Evolutionary conservation across 2,888 invertebrate species (phyloP).

Genomic region (Phengaris alcon): DNA sequence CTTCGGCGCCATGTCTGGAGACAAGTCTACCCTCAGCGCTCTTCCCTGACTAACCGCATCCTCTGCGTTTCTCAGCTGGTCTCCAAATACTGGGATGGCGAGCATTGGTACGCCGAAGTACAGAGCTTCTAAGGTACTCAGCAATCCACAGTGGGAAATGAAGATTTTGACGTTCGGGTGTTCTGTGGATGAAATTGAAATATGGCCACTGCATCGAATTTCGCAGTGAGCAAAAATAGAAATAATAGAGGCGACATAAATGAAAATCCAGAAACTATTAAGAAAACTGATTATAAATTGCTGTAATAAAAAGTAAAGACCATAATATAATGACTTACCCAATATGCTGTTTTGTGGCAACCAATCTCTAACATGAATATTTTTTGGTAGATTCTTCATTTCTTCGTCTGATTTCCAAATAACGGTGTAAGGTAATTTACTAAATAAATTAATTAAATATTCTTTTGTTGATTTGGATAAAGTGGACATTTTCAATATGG

Average conservation of each 20-base stretch:
- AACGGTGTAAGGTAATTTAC: slow-evolving; percentile 55
- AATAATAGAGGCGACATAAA: no score
- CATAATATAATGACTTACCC: slow-evolving; percentile 47
- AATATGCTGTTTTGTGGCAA: slow-evolving; percentile 73
- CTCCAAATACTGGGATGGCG: slow-evolving; percentile 57
- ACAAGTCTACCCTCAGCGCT: slow-evolving; percentile 47
- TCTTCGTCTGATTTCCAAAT: slow-evolving; percentile 73
- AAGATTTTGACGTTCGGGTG: slow-evolving; percentile 50
- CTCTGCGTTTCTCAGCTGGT: slow-evolving; percentile 56
- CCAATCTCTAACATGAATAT: slow-evolving; percentile 68
- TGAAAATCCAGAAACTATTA: no score
- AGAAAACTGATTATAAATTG: no score
- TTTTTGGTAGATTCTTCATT: slow-evolving; percentile 54
- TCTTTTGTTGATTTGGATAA: slow-evolving; percentile 43
- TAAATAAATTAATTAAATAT: slow-evolving; percentile 48
- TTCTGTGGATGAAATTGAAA: slow-evolving; percentile 39
- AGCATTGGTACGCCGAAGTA: slow-evolving; percentile 55
- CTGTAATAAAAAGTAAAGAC: not conserved
- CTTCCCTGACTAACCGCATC: slow-evolving; percentile 46
- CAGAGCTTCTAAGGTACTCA: slow-evolving; percentile 47
- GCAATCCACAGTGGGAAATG: slow-evolving; percentile 51
- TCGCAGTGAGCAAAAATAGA: no score
- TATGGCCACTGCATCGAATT: no score
- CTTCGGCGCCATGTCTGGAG: slow-evolving; percentile 44
- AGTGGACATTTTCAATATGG: slow-evolving; percentile 47